Percentiles rank a stretch among this genome's conserved stretches.
phyloP scores from a whole-genome alignment of 2,113 vertebrate species.

The Laterallus jamaicensis region DNA sequence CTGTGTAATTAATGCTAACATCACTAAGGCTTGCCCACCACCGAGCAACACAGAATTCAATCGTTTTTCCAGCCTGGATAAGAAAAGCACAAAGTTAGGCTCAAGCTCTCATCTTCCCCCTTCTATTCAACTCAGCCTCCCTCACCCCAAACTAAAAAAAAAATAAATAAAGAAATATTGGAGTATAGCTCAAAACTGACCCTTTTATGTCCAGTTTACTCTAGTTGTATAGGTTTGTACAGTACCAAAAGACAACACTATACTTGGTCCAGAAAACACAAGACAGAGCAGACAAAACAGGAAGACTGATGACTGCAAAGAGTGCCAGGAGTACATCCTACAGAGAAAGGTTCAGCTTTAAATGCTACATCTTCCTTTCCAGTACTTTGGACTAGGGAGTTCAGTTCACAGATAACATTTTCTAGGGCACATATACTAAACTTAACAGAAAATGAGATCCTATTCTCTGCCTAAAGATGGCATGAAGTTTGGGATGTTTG shows the following conservation, averaged over 20 bases:
- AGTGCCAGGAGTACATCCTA: fast-evolving
- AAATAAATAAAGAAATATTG: no score
- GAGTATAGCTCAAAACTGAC: background rate
- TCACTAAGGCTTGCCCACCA: slow-evolving; percentile 99
- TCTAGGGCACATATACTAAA: no score
- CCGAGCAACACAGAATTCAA: slow-evolving; percentile 95
- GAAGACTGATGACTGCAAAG: background rate
- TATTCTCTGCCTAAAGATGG: background rate
- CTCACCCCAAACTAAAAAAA: background rate
- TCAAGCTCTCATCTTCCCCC: background rate
- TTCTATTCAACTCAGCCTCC: background rate
- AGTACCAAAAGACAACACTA: background rate
- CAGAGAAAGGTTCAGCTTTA: background rate
- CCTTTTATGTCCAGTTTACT: background rate
- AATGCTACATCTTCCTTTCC: background rate
- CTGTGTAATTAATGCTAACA: slow-evolving; percentile 89
- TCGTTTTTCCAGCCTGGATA: slow-evolving; percentile 85
- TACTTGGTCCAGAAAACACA: background rate
- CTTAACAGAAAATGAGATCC: background rate
- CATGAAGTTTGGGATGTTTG: background rate
- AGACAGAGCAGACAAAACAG: background rate
- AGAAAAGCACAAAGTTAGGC: slow-evolving; percentile 17
- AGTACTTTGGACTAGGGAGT: background rate
- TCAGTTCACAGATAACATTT: background rate
- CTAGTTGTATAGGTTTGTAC: background rate